Base-by-base conservation (phyloP, 2,797 vertebrate genomes). In the Spea hammondii region DNA sequence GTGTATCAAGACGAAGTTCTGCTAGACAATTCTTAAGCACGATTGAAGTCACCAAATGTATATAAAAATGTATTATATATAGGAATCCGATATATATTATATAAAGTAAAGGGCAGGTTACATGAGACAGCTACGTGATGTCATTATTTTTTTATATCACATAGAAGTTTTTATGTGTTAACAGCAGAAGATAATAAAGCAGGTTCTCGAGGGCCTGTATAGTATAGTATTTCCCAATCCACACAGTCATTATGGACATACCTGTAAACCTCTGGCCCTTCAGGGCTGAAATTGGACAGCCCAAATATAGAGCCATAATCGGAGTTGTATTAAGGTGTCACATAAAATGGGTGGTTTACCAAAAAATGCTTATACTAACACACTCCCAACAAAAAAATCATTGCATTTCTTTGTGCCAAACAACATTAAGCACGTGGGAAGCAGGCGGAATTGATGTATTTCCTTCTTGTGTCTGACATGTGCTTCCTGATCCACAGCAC, bases 401-500 rank as follows among this genome's bases (percentile, higher is more conserved):
- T 51, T 17, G 51, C 46, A 14, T 17, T 32, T 5, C 44, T 51
- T 7, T 12, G 48, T 68, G 65, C 13, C n/a, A 54, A 47, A 53
- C n/a, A 64, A 59, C n/a, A 53, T 70, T 17, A 57, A 47, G 4
- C 4, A 59, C 48, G 54, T 14, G 11, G 44, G 48, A 78, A 50
- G 55, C 51, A 50, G 50, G 69, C 54, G 60, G 11, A 48, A 70
- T 65, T 32, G 32, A 32, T 32, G 49, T 48, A 66, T 55, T 71
- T 72, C 7, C 76, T 72, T 48, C 44, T n/a, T 45, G 65, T 62
- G 32, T 32, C 14, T 76, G 51, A 46, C 32, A 53, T 65, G 44
- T 57, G 65, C 49, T 51, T 62, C 17, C 4, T 53, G 47, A 48
- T 32, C 32, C 32, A 32, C 32, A 2, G 32, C 32, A 32, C 32